phyloP scores from a whole-genome alignment of 1,140 invertebrate genomes.

The Triops longicaudatus region DNA sequence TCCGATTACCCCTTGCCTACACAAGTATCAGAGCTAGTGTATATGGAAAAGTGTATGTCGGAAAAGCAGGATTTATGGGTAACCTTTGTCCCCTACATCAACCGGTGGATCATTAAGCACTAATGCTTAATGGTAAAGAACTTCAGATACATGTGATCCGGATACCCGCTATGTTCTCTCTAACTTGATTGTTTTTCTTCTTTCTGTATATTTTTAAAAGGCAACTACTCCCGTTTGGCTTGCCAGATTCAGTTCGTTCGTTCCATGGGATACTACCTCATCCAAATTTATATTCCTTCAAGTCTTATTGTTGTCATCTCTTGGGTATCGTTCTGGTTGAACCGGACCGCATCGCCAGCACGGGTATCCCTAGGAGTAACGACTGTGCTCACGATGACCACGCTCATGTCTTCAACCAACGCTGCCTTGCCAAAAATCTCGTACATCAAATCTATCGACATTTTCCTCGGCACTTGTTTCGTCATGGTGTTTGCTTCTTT shows the following conservation, averaged over 20 bases:
- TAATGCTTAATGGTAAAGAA: too few relatives aligned
- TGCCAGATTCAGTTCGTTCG: slow-evolving; percentile 96
- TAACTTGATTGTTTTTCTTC: not conserved
- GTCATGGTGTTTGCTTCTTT: slow-evolving; percentile 94
- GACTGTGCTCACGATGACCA: slow-evolving; percentile 97
- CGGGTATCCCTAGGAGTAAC: slow-evolving; percentile 92
- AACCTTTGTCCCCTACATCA: too few relatives aligned
- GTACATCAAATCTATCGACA: slow-evolving; percentile 97
- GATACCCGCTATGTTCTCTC: not conserved
- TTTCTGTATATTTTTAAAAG: slow-evolving; percentile 43
- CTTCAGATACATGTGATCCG: too few relatives aligned
- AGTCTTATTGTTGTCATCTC: slow-evolving; percentile 98
- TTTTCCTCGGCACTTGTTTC: slow-evolving; percentile 96
- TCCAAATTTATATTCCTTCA: slow-evolving; percentile 98
- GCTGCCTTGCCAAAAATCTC: slow-evolving; percentile 95
- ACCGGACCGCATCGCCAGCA: slow-evolving; percentile 92
- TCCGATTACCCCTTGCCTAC: too few relatives aligned
- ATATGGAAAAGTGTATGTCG: too few relatives aligned
- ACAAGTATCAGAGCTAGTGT: too few relatives aligned
- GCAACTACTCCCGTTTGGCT: slow-evolving; percentile 94
- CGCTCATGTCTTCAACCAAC: slow-evolving; percentile 96
- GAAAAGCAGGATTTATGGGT: too few relatives aligned
- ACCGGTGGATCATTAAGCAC: too few relatives aligned
- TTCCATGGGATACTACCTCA: slow-evolving; percentile 97
- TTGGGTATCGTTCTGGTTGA: slow-evolving; percentile 94